A percentile compares a stretch with the other conserved stretches of the same genome.
Conservation (phyloP, 2,888 invertebrate species). For the Chymomyza fuscimana region DNA sequence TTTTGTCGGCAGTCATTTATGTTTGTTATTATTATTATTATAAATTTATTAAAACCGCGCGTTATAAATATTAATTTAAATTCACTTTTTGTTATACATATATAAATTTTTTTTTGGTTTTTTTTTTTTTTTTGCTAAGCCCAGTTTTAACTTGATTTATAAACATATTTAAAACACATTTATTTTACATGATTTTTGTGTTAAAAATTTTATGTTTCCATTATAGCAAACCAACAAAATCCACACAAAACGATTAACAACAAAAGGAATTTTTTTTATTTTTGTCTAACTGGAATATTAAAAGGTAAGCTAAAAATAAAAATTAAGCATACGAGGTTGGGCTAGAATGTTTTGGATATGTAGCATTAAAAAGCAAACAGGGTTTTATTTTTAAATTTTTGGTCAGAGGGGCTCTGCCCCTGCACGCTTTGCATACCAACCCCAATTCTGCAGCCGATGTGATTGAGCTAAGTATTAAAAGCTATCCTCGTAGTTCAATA, state of each 20-base stretch:
- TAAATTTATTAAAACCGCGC: not conserved
- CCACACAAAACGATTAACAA: not conserved
- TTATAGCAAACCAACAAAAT: not conserved
- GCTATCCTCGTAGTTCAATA: too few relatives aligned
- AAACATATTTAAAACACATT: conserved; percentile 18
- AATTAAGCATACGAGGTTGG: too few relatives aligned
- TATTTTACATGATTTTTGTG: conserved; percentile 30
- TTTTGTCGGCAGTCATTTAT: not conserved
- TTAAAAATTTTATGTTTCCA: conserved; percentile 11
- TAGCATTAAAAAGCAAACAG: too few relatives aligned
- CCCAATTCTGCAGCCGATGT: too few relatives aligned
- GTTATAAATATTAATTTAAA: conserved; percentile 4
- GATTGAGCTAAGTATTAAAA: too few relatives aligned
- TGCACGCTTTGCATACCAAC: too few relatives aligned
- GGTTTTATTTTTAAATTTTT: too few relatives aligned
- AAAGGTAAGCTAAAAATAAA: not conserved
- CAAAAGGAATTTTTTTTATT: not conserved
- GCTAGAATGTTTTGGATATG: too few relatives aligned
- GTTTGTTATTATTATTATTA: conserved; percentile 6
- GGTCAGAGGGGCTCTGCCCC: too few relatives aligned
- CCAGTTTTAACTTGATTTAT: conserved; percentile 24
- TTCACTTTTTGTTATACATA: conserved; percentile 32
- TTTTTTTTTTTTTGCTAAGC: conserved; percentile 13
- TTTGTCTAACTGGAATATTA: not conserved
- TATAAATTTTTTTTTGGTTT: conserved; percentile 25